Base-by-base conservation (phyloP, 2,797 vertebrate genomes). In the Alectoris magna region DNA sequence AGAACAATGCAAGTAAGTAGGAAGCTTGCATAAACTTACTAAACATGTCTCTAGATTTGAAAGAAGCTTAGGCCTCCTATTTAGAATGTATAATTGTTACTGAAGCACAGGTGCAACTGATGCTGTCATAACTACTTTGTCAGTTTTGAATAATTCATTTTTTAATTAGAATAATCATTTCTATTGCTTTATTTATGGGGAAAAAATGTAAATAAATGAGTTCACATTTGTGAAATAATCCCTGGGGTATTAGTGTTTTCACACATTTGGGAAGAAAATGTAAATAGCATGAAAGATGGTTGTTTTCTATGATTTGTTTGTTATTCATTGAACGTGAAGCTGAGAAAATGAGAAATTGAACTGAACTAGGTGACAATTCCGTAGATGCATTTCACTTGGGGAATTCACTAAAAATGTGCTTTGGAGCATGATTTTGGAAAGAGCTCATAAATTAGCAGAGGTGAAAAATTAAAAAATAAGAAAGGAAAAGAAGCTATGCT, bases 221-320 rank as follows among this genome's bases (percentile, higher is more conserved):
- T n/a, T 92, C 44, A 49, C 12, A 31, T 79, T 44, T 63, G 41
- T 60, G 63, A 78, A 36, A 8, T 49, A 60, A 58, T 88, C 83
- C 73, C 68, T 84, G 64, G n/a, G 49, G 70, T 82, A 64, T 88
- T 70, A 49, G 11, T 63, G 53, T 14, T 86, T 80, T 53, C 15
- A 53, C 23, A 64, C 24, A 34, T 9, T 41, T 43, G 66, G 43
- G 49, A 95, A 46, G 24, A 1, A 92, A 92, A 91, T 68, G 48
- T 24, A 93, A 94, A 86, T 71, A 84, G 29, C 34, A 71, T 38
- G 53, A 87, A 92, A 84, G 43, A 38, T 66, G 44, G 3, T 84
- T 48, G 72, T 96, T 96, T 94, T 88, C 67, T 82, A 11, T 39
- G n/a, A 84, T 81, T 87, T 94, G 27, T 78, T 89, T 94, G n/a